Base-by-base conservation (phyloP, 2,888 invertebrate species). In the Lordiphosa fenestrarum region DNA sequence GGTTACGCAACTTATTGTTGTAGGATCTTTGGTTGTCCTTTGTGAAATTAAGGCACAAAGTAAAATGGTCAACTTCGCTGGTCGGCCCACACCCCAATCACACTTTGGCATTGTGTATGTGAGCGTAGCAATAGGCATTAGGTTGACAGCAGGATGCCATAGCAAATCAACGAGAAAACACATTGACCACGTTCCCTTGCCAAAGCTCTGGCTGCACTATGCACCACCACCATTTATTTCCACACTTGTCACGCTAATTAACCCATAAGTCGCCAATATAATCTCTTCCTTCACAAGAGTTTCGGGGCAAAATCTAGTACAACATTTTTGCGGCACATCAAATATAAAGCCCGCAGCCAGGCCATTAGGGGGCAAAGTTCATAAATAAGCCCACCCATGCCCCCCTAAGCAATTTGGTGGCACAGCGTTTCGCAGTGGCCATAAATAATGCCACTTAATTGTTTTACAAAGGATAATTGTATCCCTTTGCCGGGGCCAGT, bases 381-480 rank as follows among this genome's bases (percentile, higher is more conserved):
- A 83, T 78, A 78, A 78, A 78, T 78, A 83, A 74, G 39, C 54
- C 52, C 54, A 50, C 38, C 39, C 56, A 53, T 60, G 33, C 67
- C 53, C 63, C 63, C 55, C 54, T 36, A 59, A 56, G 80, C 80
- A 82, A 77, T 77, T 77, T 44, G 21, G 42, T 41, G 40, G 39
- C 1, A 9, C 7, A 15, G 37, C 6, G 37, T 46, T 44, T 38
- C 15, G 15, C 33, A 25, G 40, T 41, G 71, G 78, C 63, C 71
- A 80, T 80, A 80, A 84, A 84, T 80, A 80, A 84, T 84, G 73
- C 69, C 63, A 66, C 84, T 81, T 80, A 80, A 80, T 80, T 80
- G 84, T 84, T 80, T 84, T 84, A 81, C 80, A 80, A 80, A 77
- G 82, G 78, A 80, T 73, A 80, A 84, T 84, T 84, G 84, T 77